Base-by-base conservation (phyloP, 2,113 vertebrate species). In the Alaudala cheleensis region DNA sequence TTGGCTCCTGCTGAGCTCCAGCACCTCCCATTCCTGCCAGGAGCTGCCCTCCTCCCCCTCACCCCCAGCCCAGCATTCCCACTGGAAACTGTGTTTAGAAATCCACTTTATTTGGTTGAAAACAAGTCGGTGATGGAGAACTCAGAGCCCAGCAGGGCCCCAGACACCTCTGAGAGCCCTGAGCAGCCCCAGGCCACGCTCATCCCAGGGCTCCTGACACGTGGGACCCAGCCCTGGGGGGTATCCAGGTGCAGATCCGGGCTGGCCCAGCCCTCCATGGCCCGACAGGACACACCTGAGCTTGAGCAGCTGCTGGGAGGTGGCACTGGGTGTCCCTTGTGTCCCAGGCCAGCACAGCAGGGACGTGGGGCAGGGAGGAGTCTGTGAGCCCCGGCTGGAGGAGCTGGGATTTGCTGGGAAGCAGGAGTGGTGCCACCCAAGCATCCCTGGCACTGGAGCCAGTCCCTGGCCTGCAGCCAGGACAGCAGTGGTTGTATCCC, bases 81-180 rank as follows among this genome's bases (percentile, higher is more conserved):
- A 4, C 22, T 1, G 37, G 45, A 57, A 56, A 8, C 76, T 2
- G 11, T 77, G 50, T 61, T 6, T 64, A 77, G 42, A 95, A 95
- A 86, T 31, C 31, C 67, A 21, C 69, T 96, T 95, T 95, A 96
- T 93, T 96, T 87, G 86, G 91, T 95, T 69, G 14, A 65, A 90
- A 72, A 45, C 19, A 18, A 81, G 31, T 60, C n/a, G 1, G 61
- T n/a, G 70, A 47, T 0, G 8, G 56, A 74, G 79, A 61, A 21
- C 15, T 2, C 1, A 0, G 58, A 33, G 21, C 26, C 31, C 79
- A 80, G 87, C 39, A 4, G 0, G 1, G 12, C 45, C 60, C 64
- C 39, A 5, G 7, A 23, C 0, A 2, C 40, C 73, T 37, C 54
- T 31, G 53, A 53, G 2, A 40, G 5, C 19, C 19, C 73, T 5